Evolutionary conservation across 2,797 vertebrate species (phyloP).

Genomic region (Rhinichthys osculus): DNA sequence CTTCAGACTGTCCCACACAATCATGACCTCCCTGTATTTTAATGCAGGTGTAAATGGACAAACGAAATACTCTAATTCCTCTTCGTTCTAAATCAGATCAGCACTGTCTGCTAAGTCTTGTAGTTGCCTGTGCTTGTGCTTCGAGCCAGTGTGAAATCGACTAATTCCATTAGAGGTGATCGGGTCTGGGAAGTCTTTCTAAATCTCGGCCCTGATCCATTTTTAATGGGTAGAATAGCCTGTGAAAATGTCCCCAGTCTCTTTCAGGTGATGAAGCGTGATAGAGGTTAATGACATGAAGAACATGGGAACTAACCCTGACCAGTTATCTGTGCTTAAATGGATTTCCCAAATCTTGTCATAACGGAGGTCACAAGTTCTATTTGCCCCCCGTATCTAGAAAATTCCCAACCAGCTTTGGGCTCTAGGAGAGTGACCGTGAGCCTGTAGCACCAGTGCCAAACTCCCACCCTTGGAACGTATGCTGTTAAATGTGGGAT

Average conservation of each 20-base stretch:
- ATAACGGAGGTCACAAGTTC: slow-evolving; percentile 82
- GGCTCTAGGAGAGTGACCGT: slow-evolving; percentile 14
- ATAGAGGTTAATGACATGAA: slow-evolving; percentile 63
- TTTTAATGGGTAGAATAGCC: slow-evolving; percentile 81
- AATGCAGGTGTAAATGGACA: background rate
- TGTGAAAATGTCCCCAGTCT: slow-evolving; percentile 83
- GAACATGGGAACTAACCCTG: slow-evolving; percentile 72
- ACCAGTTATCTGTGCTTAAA: slow-evolving; percentile 76
- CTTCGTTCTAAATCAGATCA: slow-evolving; percentile 30
- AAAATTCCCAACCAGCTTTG: slow-evolving; percentile 55
- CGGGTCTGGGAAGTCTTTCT: slow-evolving; percentile 53
- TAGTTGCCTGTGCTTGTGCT: slow-evolving; percentile 22
- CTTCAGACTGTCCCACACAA: background rate
- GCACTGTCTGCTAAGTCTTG: slow-evolving; percentile 9
- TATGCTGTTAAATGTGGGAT: background rate
- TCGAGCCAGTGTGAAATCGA: slow-evolving; percentile 52
- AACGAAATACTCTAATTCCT: background rate
- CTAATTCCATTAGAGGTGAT: slow-evolving; percentile 66
- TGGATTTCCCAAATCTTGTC: slow-evolving; percentile 80
- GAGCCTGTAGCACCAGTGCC: slow-evolving; percentile 22
- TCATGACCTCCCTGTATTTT: background rate
- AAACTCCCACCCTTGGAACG: slow-evolving; percentile 14
- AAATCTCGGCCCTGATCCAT: slow-evolving; percentile 75
- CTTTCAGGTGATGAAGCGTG: slow-evolving; percentile 70
- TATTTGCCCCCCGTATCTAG: slow-evolving; percentile 54